Evolutionary conservation across 92 coral and sea anemone species (phyloP), one percentile per base, ranked within the genome.

Genomic region (Siderastrea siderea): DNA sequence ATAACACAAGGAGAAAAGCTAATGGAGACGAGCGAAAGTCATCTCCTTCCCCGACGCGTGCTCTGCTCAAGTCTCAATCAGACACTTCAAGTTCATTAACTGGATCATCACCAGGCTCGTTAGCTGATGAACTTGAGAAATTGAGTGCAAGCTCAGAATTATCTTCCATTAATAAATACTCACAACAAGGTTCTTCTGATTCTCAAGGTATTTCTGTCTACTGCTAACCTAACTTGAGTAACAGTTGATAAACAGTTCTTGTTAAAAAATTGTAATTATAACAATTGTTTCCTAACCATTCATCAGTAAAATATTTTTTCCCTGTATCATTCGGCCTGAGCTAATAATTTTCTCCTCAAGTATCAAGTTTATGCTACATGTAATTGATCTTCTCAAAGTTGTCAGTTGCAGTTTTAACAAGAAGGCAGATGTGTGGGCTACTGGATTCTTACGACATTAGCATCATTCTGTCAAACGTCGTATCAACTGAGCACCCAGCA

Each of bases 71-170:
- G 14, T 93, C 98, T 73, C 92, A 84, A 58, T 95, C 98, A 13
- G 95, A 95, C 82, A 91, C 96, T 17, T 93, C 95, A 63, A 77
- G 98, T 52, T 95, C 98, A 47, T 55, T 95, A 60, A 93, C 96
- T 6, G 95, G 96, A 43, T 95, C 98, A 38, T 95, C 98, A 55
- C 98, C 95, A 53, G 96, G 97, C 47, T 95, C 98, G 0, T 84
- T 95, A 79, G 92, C 93, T 16, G 96, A 95, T 72, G 98, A 95
- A 78, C 94, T 95, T 73, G 98, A 95, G 60, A 86, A 93, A 75
- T 95, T 95, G 85, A 91, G 88, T 87, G 85, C 91, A 81, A 94
- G 79, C 81, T 68, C 95, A 17, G 93, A 93, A 62, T 88, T 87
- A 69, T 68, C 89, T 81, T 84, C 75, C 78, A 62, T 83, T 76